Conservation (phyloP, 2,888 invertebrate genomes). For the Hetaerina titia region DNA sequence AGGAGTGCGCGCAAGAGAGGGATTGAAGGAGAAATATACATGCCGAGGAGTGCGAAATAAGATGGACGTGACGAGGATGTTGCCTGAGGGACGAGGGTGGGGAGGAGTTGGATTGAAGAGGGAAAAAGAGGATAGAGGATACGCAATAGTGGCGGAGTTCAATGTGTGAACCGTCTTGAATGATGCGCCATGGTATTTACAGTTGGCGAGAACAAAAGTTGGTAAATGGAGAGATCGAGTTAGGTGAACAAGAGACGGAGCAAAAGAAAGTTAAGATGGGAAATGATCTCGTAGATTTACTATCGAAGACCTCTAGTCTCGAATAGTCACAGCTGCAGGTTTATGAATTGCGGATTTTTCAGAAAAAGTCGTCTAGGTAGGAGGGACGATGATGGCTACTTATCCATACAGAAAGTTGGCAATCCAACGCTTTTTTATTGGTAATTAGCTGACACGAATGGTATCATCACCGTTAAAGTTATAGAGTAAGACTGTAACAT, state of each 20-base stretch:
- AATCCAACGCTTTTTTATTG: too few relatives aligned
- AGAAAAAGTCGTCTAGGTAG: neutral
- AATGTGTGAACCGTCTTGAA: neutral
- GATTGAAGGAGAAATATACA: conserved; percentile 11
- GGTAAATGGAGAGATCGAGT: too few relatives aligned
- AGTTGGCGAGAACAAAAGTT: conserved; percentile 9
- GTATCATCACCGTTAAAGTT: too few relatives aligned
- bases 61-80: conserved; percentile 33
- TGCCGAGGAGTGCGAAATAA: neutral
- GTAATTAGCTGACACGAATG: too few relatives aligned
- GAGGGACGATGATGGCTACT: too few relatives aligned
- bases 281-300: neutral
- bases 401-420: too few relatives aligned
- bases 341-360: neutral
- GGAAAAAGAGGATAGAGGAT: neutral
- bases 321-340: too few relatives aligned
- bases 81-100: neutral
- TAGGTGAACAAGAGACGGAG: neutral
- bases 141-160: neutral
- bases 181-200: neutral
- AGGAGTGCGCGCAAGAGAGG: neutral
- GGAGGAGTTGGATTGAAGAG: neutral
- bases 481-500: too few relatives aligned
- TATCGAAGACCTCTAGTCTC: neutral
- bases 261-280: neutral